Evolutionary conservation across 2,797 vertebrate genomes (phyloP), one percentile per base, ranked within the genome.

Genomic region (Molothrus aeneus): DNA sequence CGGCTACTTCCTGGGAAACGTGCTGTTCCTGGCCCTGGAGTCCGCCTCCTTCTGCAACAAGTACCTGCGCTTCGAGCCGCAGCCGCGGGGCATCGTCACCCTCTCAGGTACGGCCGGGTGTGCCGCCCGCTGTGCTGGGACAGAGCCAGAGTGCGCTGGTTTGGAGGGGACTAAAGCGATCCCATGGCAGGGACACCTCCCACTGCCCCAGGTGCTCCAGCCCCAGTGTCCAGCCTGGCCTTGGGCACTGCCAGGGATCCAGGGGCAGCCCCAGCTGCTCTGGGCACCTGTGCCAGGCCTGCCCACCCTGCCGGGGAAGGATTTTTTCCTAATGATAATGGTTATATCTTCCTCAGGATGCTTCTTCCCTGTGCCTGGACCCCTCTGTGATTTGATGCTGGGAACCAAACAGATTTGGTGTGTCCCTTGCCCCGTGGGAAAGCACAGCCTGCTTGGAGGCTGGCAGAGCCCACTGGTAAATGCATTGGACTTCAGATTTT

Each of bases 21-120:
- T 99, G 53, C 98, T 99, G 50, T 99, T 99, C 97, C 96, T 99
- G 93, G 99, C 99, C 43, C 98, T 99, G 45, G 99, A 99, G 97
- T 99, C 99, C 8, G 94, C 99, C 11, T 98, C 99, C 87, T 99
- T 99, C 97, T 99, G 99, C 97, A 99, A 99, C 98, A 99, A 98
- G 91, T 99, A 99, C 96, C 98, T 99, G 97, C 98, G 99, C 53
- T 95, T 96, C 69, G 97, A 98, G 83, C 99, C 99, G 42, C 98
- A 99, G 96, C 98, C 98, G 47, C 98, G 70, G 1, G 99, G 99
- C 90, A 98, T 99, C 17, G 98, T 99, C 80, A 99, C 99, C 5
- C 98, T 99, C 70, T 94, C 98, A 98, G 98, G 98, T 99, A 98
- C 29, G 34, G 70, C 73, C 38, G 17, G 0, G 1, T 0, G 3